These are phyloP conservation scores for Sycobia sp. DNA, from an alignment of 1,140 invertebrate species.

Conservation along the genomic window DNA sequence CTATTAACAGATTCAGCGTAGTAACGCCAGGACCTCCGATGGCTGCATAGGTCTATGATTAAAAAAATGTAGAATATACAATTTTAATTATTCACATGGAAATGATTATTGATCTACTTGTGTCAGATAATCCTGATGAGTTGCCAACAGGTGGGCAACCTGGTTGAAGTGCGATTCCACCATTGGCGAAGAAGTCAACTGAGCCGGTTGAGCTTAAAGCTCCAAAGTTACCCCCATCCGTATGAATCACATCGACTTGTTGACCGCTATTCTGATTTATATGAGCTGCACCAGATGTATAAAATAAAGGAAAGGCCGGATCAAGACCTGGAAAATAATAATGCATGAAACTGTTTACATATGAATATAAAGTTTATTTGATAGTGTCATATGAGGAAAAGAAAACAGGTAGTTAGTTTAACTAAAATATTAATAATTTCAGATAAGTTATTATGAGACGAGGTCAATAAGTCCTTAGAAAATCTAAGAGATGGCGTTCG, in stretches of 20 bases:
- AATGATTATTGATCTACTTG: constrained; percentile 40
- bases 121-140: not conserved
- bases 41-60: constrained; percentile 67
- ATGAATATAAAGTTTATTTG: no score
- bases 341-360: no score
- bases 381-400: no score
- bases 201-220: constrained; percentile 58
- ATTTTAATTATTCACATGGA: not conserved
- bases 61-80: not conserved
- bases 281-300: constrained; percentile 52
- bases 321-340: constrained; percentile 60
- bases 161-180: constrained; percentile 67
- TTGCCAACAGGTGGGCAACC: constrained; percentile 62
- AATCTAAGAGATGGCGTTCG: no score
- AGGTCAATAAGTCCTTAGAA: no score
- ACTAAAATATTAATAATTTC: no score
- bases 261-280: constrained; percentile 44
- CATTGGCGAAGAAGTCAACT: constrained; percentile 74
- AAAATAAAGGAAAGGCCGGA: constrained; percentile 58
- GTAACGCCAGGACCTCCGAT: constrained; percentile 68
- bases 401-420: no score
- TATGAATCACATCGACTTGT: constrained; percentile 69
- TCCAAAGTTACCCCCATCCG: constrained; percentile 62
- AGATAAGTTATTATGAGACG: no score
- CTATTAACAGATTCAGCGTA: constrained; percentile 65